Conservation (phyloP, 2,888 invertebrate genomes). For the Heliconius charithonia region DNA sequence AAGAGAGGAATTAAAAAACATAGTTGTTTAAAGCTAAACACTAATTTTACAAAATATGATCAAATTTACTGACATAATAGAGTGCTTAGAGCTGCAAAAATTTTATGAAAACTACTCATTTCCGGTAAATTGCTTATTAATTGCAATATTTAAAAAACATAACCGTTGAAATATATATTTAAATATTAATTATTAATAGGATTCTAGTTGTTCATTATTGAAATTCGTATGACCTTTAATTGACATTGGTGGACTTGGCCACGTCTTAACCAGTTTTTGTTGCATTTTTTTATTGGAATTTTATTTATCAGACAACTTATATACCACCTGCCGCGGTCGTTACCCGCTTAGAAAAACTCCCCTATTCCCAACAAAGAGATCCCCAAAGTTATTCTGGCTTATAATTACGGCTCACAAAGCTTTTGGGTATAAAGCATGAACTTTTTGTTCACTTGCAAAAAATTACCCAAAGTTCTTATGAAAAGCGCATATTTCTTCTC, state of each 20-base stretch:
- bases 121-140: no score
- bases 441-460: slow-evolving; percentile 68
- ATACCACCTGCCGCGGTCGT: slow-evolving; percentile 82
- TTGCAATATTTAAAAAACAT: background rate
- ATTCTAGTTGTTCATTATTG: slow-evolving; percentile 27
- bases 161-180: background rate
- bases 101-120: no score
- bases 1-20: no score
- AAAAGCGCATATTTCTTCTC: slow-evolving; percentile 64
- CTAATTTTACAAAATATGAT: no score
- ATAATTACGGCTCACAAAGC: slow-evolving; percentile 78
- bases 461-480: slow-evolving; percentile 67
- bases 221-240: slow-evolving; percentile 69
- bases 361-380: slow-evolving; percentile 75
- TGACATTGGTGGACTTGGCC: slow-evolving; percentile 70
- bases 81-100: no score
- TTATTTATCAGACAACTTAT: slow-evolving; percentile 73
- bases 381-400: slow-evolving; percentile 80
- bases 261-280: slow-evolving; percentile 70
- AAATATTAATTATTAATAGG: slow-evolving; percentile 8
- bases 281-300: slow-evolving; percentile 67
- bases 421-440: slow-evolving; percentile 68
- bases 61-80: no score
- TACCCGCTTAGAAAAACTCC: slow-evolving; percentile 79
- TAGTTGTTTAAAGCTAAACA: background rate